Evolutionary conservation across 1,140 invertebrate genomes (phyloP).

Genomic region (Mamestra configurata): DNA sequence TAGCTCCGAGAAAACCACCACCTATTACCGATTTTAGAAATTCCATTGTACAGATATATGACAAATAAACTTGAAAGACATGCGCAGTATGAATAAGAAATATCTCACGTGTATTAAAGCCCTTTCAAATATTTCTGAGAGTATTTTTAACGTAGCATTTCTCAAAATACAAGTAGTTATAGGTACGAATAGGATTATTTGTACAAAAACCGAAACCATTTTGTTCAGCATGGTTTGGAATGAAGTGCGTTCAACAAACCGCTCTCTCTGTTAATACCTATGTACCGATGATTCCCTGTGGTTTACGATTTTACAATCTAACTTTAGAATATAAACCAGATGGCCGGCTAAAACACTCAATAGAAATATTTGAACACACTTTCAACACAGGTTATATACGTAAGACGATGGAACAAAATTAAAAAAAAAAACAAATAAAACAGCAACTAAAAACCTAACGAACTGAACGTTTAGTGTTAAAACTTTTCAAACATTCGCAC

Average conservation of each 20-base stretch:
- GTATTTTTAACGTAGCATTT: conserved; percentile 2
- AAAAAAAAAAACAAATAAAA: conserved; percentile 24
- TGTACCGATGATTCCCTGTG: conserved; percentile 77
- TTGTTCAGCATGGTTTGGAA: conserved; percentile 40
- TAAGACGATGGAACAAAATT: conserved; percentile 25
- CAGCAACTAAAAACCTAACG: background rate
- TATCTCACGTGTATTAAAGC: conserved; percentile 44
- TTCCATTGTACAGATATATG: conserved; percentile 55
- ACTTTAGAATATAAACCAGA: conserved; percentile 88
- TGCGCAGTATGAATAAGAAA: conserved; percentile 73
- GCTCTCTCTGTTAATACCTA: conserved; percentile 74
- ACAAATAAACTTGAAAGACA: conserved; percentile 71
- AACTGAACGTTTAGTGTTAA: conserved; percentile 8
- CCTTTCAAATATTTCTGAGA: conserved; percentile 19
- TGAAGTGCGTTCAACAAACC: conserved; percentile 58
- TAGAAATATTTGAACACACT: conserved; percentile 77
- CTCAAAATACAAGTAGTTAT: background rate
- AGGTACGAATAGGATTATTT: background rate
- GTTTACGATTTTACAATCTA: conserved; percentile 87
- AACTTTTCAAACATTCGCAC: conserved; percentile 55
- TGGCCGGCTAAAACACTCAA: conserved; percentile 81
- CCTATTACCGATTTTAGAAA: conserved; percentile 55
- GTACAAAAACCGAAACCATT: conserved; percentile 1
- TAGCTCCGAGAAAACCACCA: background rate
- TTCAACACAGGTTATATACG: conserved; percentile 53